Evolutionary conservation across 1,140 invertebrate genomes (phyloP).

Genomic region (Zaprionus camerounensis): DNA sequence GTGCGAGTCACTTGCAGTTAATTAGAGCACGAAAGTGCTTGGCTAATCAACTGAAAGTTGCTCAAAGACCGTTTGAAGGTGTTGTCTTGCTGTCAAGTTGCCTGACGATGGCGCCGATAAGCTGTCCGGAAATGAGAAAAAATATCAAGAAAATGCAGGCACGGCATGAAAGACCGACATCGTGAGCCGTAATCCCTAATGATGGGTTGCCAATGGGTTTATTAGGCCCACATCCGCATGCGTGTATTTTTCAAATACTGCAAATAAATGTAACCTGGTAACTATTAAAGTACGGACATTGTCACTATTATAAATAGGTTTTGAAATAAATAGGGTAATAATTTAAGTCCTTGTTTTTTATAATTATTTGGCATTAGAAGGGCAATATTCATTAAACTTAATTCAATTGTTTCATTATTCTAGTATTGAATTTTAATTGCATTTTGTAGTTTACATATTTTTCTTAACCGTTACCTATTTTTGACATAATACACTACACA

Average conservation of each 20-base stretch:
- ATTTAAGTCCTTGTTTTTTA: too few relatives aligned
- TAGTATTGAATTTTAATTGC: too few relatives aligned
- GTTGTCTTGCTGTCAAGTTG: conserved; percentile 47
- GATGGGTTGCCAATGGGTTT: conserved; percentile 33
- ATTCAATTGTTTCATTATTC: too few relatives aligned
- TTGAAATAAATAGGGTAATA: too few relatives aligned
- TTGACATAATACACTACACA: neutral
- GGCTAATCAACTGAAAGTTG: conserved; percentile 59
- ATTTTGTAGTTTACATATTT: neutral
- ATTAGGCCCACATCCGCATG: conserved; percentile 22
- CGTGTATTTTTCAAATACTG: neutral
- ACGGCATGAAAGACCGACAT: neutral
- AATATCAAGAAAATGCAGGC: conserved; percentile 13
- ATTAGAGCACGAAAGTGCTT: conserved; percentile 59
- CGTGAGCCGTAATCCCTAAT: conserved; percentile 36
- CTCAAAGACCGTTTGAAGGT: conserved; percentile 47
- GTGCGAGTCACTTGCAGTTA: conserved; percentile 59
- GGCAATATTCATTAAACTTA: too few relatives aligned
- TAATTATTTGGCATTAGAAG: too few relatives aligned
- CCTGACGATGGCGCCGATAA: conserved; percentile 30
- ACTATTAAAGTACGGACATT: conserved; percentile 6
- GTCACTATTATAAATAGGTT: too few relatives aligned
- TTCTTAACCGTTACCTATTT: neutral
- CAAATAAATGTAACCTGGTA: conserved; percentile 25
- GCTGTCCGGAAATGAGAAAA: conserved; percentile 51